Percentiles rank a stretch among this genome's conserved stretches.
Evolutionary conservation across 2,113 vertebrate genomes (phyloP).

Genomic region (Esox niger): DNA sequence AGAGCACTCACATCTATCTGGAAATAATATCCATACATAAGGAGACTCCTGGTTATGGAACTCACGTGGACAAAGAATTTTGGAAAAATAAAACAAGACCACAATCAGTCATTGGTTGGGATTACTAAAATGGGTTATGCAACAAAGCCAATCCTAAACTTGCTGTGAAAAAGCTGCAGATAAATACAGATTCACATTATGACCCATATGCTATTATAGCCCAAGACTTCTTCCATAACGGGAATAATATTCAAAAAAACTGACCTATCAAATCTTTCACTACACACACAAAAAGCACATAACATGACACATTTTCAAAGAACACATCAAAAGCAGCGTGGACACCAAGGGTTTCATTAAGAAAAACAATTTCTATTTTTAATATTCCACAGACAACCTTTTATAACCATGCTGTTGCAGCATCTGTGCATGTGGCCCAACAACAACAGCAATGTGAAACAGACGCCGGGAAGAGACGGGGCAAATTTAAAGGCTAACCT

Average conservation of each 20-base stretch:
- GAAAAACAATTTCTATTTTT: neutral
- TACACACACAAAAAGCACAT: neutral
- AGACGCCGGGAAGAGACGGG: neutral
- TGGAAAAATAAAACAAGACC: neutral
- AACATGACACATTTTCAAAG: neutral
- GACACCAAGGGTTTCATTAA: neutral
- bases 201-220: neutral
- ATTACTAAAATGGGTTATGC: neutral
- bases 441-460: neutral
- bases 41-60: neutral
- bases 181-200: no score
- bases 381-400: neutral
- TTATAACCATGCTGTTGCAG: neutral
- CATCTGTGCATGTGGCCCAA: neutral
- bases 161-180: neutral
- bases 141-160: neutral
- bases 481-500: neutral
- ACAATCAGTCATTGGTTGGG: neutral
- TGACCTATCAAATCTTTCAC: neutral
- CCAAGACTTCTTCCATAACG: neutral
- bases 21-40: neutral
- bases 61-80: neutral
- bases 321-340: neutral
- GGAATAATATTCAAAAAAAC: neutral
- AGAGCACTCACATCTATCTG: neutral